phyloP scores from a whole-genome alignment of 1,140 invertebrate species.

The Drosophila bocki region DNA sequence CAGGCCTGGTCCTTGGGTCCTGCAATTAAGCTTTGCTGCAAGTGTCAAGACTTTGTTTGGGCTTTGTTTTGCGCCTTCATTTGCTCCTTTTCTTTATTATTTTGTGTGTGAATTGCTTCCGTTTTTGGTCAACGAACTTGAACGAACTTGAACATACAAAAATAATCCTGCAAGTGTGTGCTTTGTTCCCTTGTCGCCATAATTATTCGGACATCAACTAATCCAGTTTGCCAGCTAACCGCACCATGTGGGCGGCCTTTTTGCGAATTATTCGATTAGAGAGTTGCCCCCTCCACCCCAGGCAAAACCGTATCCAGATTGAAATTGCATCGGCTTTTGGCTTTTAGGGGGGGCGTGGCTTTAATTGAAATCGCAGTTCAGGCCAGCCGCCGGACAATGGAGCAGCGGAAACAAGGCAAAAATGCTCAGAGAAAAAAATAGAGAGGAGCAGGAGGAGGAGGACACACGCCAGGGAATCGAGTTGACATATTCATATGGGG shows the following conservation, averaged over 20 bases:
- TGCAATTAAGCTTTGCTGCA: constrained; percentile 74
- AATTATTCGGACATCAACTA: constrained; percentile 19
- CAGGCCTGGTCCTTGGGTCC: constrained; percentile 16
- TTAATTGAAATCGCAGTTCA: constrained; percentile 56
- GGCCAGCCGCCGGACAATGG: constrained; percentile 5
- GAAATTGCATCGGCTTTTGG: constrained; percentile 30
- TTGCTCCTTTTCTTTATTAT: neutral
- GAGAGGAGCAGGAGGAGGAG: neutral
- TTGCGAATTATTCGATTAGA: constrained; percentile 34
- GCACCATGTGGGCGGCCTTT: constrained; percentile 12
- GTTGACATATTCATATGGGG: constrained; percentile 55
- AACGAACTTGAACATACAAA: constrained; percentile 41
- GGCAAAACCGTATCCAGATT: constrained; percentile 9
- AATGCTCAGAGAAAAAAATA: constrained; percentile 19
- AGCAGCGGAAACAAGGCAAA: constrained; percentile 20
- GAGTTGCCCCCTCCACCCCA: neutral
- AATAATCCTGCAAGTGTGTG: neutral
- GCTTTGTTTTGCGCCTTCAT: constrained; percentile 2
- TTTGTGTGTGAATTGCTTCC: constrained; percentile 47
- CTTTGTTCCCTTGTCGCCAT: constrained; percentile 4
- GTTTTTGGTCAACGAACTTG: constrained; percentile 64
- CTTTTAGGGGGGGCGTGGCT: neutral
- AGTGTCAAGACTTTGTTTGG: constrained; percentile 38
- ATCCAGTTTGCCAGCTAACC: constrained; percentile 16
- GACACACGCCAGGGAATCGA: constrained; percentile 44